Percentiles rank a stretch among this genome's conserved stretches.
phyloP scores from a whole-genome alignment of 2,888 invertebrate species.

The Drosophila kambysellisi region DNA sequence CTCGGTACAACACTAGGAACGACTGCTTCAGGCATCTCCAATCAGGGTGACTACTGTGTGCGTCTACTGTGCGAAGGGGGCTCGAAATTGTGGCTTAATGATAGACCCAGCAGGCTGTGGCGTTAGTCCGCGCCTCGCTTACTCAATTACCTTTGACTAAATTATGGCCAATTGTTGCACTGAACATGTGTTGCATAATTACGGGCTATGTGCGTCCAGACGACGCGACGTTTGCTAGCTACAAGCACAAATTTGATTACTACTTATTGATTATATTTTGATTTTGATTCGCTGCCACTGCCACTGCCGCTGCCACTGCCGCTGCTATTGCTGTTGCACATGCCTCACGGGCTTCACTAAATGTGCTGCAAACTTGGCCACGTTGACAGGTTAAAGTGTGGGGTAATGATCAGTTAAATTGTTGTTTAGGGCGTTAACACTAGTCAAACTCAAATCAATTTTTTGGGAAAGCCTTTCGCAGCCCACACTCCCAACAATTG shows the following conservation, averaged over 20 bases:
- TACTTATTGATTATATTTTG: conserved; percentile 73
- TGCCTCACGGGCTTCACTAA: conserved; percentile 59
- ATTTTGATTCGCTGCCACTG: conserved; percentile 28
- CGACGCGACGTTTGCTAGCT: conserved; percentile 51
- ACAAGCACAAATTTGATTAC: conserved; percentile 75
- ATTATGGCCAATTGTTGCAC: conserved; percentile 79
- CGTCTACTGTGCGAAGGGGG: conserved; percentile 29
- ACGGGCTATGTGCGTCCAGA: conserved; percentile 58
- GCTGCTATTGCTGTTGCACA: conserved; percentile 14
- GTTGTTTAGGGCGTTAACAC: conserved; percentile 65
- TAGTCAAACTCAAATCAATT: conserved; percentile 62
- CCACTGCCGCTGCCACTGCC: conserved; percentile 17
- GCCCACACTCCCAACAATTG: conserved; percentile 33
- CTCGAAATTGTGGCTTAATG: conserved; percentile 59
- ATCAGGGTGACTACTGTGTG: conserved; percentile 44
- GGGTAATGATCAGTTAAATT: conserved; percentile 44
- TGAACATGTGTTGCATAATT: conserved; percentile 79
- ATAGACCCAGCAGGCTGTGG: conserved; percentile 56
- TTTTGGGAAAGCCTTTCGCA: conserved; percentile 41
- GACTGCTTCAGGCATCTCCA: conserved; percentile 37
- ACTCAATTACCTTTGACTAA: conserved; percentile 79
- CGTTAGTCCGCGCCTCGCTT: conserved; percentile 67
- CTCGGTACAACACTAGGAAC: conserved; percentile 1
- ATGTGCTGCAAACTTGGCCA: conserved; percentile 77
- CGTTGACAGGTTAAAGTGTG: conserved; percentile 75